Evolutionary conservation across 2,797 vertebrate genomes (phyloP), one percentile per base, ranked within the genome.

Genomic region (Fistularia commersonii): DNA sequence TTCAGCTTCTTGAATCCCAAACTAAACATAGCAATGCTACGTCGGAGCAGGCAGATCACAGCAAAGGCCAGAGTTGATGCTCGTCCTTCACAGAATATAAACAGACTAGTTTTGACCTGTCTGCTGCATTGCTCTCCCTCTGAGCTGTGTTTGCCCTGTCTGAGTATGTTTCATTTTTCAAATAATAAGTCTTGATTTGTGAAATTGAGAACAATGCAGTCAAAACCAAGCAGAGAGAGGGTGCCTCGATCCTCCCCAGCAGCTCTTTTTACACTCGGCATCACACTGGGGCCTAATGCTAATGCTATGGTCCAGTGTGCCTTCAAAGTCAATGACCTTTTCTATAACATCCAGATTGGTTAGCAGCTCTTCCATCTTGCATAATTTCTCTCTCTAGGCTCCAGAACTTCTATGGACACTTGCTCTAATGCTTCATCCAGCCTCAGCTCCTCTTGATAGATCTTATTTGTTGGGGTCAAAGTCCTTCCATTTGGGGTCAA

Each of bases 271-370:
- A 79, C 83, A 76, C 81, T 79, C 55, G 56, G 77, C 72, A 76
- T 76, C 77, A 84, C 79, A 76, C 43, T 7, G 44, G 62, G 62
- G 54, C 74, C 72, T 68, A 75, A 78, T 68, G 72, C 54, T 48
- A 45, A 6, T 55, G 58, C 57, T 70, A 64, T 11, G 59, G 60
- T 62, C 64, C 77, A 74, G 46, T 34, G 40, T 80, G 81, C 66
- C 48, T 72, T 78, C 45, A 32, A 57, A 68, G 66, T 68, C 76
- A 33, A 7, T 82, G 76, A 82, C 80, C 82, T 88, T 83, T 82
- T 61, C 52, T 40, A 49, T 64, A 70, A 80, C 54, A 52, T 51
- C 60, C 74, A 78, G 71, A 82, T 79, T 69, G 72, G 60, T 77
- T 75, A 66, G 50, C 64, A 15, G 47, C 6, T 23, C 67, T 75